Base-by-base conservation (phyloP, 2,888 invertebrate species). In the Drosophila parthenogenetica region DNA sequence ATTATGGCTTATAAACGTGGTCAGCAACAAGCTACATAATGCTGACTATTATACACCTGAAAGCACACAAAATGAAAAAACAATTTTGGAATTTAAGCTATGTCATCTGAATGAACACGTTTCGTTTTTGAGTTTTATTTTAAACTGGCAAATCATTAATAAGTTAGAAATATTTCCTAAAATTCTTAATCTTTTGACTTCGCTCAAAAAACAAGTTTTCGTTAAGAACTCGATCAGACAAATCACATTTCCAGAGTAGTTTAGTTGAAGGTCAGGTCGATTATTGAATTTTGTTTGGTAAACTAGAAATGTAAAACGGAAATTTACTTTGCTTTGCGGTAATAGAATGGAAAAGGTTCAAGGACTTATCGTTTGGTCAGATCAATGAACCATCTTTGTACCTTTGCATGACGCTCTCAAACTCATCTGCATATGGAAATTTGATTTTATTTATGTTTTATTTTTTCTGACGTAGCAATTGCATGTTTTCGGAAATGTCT, bases 1-100 rank as follows among this genome's bases (percentile, higher is more conserved):
- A 69, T 70, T 65, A 65, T 66, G 65, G 63, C 55, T 65, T 48
- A 45, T 57, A 68, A 74, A 78, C 66, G 57, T 72, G 64, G 67
- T 48, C 57, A 53, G 54, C 35, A 71, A 16, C 25, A 3, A 45
- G 37, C 37, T 19, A 39, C 17, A 48, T 25, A 55, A 35, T 25
- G 32, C 22, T 37, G 11, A 14, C 43, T 17, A 45, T 50, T 39
- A 22, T 13, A 14, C 10, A 48, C 13, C 37, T 43, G 8, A 11
- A n/a, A 35, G 11, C 16, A 35, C 48, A 37, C 22, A 55, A 46
- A 22, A 22, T 10, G 14, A 39, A 46, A 42, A 53, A 68, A 51
- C 39, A 11, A 7, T 29, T 29, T 60, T 29, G n/a, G 13, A 17
- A 25, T 50, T 19, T 22, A 17, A 5, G 19, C 2, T 4, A 53